A percentile compares a stretch with the other conserved stretches of the same genome.
Conservation (phyloP, 2,888 invertebrate species). For the Meliscaeva auricollis region DNA sequence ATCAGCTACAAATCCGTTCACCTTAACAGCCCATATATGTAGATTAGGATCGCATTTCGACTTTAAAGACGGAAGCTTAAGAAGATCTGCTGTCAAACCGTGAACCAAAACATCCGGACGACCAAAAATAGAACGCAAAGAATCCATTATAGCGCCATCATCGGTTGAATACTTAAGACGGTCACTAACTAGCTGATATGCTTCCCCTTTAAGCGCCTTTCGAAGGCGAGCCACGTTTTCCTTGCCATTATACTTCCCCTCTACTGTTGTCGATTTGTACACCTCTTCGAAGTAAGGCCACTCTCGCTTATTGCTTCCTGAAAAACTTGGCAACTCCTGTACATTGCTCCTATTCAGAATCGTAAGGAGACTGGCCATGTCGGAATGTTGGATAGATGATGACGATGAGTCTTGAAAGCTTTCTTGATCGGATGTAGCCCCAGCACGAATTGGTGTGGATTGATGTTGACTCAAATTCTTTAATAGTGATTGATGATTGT, state of each 20-base stretch:
- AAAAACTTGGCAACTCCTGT: background rate
- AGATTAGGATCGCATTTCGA: conserved; percentile 23
- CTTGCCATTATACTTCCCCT: background rate
- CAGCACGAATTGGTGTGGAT: background rate
- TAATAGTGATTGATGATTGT: too few species aligned
- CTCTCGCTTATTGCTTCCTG: background rate
- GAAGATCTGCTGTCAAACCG: conserved; percentile 12
- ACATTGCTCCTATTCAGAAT: background rate
- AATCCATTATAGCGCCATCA: background rate
- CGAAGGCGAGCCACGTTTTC: conserved; percentile 1
- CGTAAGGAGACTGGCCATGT: background rate
- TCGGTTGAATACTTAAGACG: conserved; percentile 7
- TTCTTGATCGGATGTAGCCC: too few species aligned
- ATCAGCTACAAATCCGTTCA: conserved; percentile 7
- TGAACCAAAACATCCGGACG: conserved; percentile 6
- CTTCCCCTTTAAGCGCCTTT: conserved; percentile 3
- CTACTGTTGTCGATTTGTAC: background rate
- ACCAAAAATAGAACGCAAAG: background rate
- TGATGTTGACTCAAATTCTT: background rate
- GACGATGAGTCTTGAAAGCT: too few species aligned
- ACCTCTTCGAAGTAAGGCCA: too few species aligned
- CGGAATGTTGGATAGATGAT: background rate
- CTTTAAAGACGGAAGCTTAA: conserved; percentile 11
- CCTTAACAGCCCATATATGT: conserved; percentile 12
- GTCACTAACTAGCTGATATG: conserved; percentile 13